Percentiles rank a stretch among this genome's conserved stretches.
Conservation (phyloP, 2,113 vertebrate species). For the Sander vitreus region DNA sequence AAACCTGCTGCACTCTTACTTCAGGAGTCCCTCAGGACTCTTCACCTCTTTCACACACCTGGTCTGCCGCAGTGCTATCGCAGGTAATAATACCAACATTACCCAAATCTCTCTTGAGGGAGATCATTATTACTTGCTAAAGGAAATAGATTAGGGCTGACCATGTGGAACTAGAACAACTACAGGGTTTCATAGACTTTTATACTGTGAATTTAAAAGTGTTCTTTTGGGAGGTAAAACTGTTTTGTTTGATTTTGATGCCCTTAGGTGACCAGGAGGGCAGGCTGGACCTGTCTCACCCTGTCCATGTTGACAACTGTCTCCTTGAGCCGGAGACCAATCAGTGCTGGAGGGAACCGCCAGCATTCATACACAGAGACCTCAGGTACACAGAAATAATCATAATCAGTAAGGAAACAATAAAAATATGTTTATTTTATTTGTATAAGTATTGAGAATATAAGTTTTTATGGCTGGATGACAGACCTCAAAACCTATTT, state of each 20-base stretch:
- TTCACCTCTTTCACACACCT: slow-evolving; percentile 94
- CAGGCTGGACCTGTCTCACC: slow-evolving; percentile 94
- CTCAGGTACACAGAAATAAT: slow-evolving; percentile 86
- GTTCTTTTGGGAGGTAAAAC: neutral
- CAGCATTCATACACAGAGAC: slow-evolving; percentile 94
- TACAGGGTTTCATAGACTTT: neutral
- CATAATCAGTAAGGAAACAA: neutral
- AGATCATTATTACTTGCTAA: neutral
- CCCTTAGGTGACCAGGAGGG: slow-evolving; percentile 90
- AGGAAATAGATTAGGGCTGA: neutral
- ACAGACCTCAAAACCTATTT: neutral
- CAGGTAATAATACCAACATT: slow-evolving; percentile 80
- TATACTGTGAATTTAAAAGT: neutral
- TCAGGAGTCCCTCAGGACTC: slow-evolving; percentile 89
- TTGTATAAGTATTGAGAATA: neutral
- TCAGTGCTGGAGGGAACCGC: slow-evolving; percentile 94
- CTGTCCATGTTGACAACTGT: slow-evolving; percentile 97
- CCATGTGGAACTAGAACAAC: neutral
- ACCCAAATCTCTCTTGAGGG: neutral
- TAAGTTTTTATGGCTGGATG: neutral
- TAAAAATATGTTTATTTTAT: neutral
- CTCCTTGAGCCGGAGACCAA: slow-evolving; percentile 93
- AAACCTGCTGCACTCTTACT: slow-evolving; percentile 91
- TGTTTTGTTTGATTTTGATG: neutral
- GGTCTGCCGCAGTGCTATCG: slow-evolving; percentile 91